These are phyloP conservation scores for Ara ararauna DNA, from an alignment of 2,797 vertebrate genomes.

Conservation along the genomic window DNA sequence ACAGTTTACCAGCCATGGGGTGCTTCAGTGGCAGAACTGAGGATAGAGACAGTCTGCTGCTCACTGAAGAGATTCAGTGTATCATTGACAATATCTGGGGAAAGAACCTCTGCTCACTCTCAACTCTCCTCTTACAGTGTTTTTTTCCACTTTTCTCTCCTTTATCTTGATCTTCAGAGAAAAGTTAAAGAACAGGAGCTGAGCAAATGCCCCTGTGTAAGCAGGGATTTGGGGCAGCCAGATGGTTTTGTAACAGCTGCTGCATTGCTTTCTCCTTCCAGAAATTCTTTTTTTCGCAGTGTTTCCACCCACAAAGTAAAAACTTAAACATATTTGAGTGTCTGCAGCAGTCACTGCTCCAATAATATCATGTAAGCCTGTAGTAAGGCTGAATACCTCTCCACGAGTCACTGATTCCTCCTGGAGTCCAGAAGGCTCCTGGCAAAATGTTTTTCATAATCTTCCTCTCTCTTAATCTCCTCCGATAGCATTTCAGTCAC, in stretches of 20 bases:
- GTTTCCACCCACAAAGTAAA: background rate
- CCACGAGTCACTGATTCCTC: background rate
- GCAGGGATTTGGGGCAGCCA: background rate
- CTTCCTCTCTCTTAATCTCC: background rate
- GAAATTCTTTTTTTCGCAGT: background rate
- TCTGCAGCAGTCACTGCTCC: background rate
- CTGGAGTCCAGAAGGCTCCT: background rate
- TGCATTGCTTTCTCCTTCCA: background rate
- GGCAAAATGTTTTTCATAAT: background rate
- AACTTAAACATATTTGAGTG: background rate
- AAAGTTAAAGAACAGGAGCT: background rate
- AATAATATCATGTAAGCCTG: fast-evolving
- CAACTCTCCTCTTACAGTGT: background rate
- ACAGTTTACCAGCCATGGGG: background rate
- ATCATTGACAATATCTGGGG: background rate
- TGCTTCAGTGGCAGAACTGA: background rate
- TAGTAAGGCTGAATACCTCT: background rate
- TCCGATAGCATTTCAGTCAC: background rate
- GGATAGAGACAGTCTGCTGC: background rate
- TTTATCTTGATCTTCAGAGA: background rate
- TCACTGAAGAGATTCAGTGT: background rate
- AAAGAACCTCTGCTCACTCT: background rate
- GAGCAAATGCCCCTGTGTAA: background rate
- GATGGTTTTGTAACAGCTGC: background rate
- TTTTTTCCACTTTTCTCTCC: background rate